Conservation (phyloP, 2,888 invertebrate species). For the Pollenia angustigena region DNA sequence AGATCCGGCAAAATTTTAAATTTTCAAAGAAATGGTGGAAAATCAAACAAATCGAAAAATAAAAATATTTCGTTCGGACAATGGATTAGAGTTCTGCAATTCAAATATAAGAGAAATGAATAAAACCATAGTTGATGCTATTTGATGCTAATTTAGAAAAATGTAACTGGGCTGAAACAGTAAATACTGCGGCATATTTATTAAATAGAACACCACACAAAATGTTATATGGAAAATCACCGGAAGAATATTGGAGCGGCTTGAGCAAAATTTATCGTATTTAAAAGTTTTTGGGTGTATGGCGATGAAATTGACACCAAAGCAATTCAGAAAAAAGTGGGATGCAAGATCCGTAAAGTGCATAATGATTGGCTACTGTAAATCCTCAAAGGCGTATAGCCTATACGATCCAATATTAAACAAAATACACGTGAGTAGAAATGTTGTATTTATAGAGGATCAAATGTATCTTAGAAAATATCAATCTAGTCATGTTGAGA, state of each 20-base stretch:
- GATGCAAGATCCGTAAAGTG: slow-evolving; percentile 40
- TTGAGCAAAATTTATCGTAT: slow-evolving; percentile 25
- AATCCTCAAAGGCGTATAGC: slow-evolving; percentile 14
- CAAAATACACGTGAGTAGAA: slow-evolving; percentile 22
- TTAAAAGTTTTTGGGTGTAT: slow-evolving; percentile 44
- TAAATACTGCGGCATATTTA: slow-evolving; percentile 10
- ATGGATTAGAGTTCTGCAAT: slow-evolving; percentile 32
- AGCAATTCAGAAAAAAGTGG: slow-evolving; percentile 37
- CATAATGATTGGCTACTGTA: slow-evolving; percentile 7
- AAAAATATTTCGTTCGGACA: too few relatives aligned
- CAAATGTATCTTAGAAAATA: slow-evolving; percentile 41
- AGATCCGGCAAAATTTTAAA: not conserved
- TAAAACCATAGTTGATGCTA: too few relatives aligned
- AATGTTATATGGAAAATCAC: slow-evolving; percentile 21
- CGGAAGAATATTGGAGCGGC: not conserved
- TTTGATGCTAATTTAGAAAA: slow-evolving; percentile 1
- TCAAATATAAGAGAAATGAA: slow-evolving; percentile 7
- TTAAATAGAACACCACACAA: slow-evolving; percentile 16
- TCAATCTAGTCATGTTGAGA: not conserved
- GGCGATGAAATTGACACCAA: slow-evolving; percentile 32
- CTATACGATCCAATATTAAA: not conserved
- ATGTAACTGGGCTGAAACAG: not conserved
- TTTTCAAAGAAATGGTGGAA: slow-evolving; percentile 1
- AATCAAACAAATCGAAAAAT: too few relatives aligned
- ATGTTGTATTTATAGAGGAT: slow-evolving; percentile 33